These are phyloP conservation scores for Odontamblyopus lacepedii DNA, from an alignment of 2,797 vertebrate genomes.

Conservation along the genomic window DNA sequence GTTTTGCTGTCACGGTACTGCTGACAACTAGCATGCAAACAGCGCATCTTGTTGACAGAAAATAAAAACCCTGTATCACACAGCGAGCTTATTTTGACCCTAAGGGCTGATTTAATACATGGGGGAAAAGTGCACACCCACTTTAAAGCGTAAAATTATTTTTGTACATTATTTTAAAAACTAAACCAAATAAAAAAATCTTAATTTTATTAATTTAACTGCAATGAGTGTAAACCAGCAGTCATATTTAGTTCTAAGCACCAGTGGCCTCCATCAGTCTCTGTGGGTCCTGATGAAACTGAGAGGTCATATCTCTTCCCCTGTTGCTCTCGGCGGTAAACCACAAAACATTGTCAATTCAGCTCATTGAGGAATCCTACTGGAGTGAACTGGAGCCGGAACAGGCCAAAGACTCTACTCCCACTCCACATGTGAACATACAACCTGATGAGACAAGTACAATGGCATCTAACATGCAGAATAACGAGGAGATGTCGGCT, in stretches of 20 bases:
- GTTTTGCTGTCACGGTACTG: too few species aligned
- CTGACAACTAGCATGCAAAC: too few species aligned
- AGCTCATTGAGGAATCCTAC: not conserved
- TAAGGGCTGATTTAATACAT: too few species aligned
- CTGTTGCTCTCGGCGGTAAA: not conserved
- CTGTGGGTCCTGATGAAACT: not conserved
- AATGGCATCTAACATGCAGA: not conserved
- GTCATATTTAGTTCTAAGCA: not conserved
- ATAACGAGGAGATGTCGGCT: not conserved
- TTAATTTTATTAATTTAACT: too few species aligned
- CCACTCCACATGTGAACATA: not conserved
- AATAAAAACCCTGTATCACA: too few species aligned
- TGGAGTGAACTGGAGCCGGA: not conserved
- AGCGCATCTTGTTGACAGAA: too few species aligned
- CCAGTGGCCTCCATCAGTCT: not conserved
- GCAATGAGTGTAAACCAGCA: too few species aligned
- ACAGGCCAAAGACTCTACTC: not conserved
- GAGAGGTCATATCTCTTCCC: not conserved
- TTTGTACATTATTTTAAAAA: too few species aligned
- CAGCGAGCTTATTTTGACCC: too few species aligned
- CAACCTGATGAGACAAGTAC: not conserved
- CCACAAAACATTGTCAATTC: not conserved
- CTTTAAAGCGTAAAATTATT: too few species aligned
- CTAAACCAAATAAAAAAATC: too few species aligned
- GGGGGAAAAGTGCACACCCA: too few species aligned